These are phyloP conservation scores for Brachyptera putata DNA, from an alignment of 2,888 invertebrate species.

Conservation along the genomic window DNA sequence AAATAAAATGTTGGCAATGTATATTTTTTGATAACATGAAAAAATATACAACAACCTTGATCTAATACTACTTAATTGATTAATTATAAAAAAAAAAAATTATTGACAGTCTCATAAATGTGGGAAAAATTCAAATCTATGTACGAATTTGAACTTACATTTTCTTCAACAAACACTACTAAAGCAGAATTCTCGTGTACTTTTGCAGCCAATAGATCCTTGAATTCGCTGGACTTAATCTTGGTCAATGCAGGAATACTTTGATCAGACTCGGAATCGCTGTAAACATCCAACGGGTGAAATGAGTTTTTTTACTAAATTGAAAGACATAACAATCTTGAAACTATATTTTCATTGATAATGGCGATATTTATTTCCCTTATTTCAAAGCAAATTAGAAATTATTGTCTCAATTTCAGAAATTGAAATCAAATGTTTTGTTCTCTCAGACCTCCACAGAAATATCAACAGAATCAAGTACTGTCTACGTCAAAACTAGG, in stretches of 20 bases:
- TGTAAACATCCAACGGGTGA: too few species aligned
- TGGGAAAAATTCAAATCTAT: neutral
- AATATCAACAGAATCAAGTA: neutral
- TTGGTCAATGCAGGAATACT: slow-evolving; percentile 21
- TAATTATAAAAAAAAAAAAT: neutral
- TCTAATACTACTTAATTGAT: too few species aligned
- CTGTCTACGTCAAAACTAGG: too few species aligned
- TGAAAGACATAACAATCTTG: too few species aligned
- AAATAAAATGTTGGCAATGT: too few species aligned
- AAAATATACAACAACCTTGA: too few species aligned
- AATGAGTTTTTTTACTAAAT: neutral
- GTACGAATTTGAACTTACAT: slow-evolving; percentile 31
- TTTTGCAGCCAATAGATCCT: slow-evolving; percentile 20
- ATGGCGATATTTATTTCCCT: too few species aligned
- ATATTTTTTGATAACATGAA: neutral
- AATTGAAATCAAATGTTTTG: neutral
- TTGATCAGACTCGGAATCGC: slow-evolving; percentile 3
- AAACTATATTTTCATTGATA: too few species aligned
- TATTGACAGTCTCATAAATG: too few species aligned
- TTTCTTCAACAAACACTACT: slow-evolving; percentile 50
- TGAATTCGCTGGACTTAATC: slow-evolving; percentile 24
- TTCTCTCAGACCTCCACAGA: too few species aligned
- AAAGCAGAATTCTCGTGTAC: slow-evolving; percentile 36
- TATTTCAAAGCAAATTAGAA: too few species aligned
- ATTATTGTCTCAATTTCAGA: neutral